Percentiles rank a stretch among this genome's conserved stretches.
phyloP scores from a whole-genome alignment of 2,113 vertebrate species.

The Dascyllus trimaculatus region DNA sequence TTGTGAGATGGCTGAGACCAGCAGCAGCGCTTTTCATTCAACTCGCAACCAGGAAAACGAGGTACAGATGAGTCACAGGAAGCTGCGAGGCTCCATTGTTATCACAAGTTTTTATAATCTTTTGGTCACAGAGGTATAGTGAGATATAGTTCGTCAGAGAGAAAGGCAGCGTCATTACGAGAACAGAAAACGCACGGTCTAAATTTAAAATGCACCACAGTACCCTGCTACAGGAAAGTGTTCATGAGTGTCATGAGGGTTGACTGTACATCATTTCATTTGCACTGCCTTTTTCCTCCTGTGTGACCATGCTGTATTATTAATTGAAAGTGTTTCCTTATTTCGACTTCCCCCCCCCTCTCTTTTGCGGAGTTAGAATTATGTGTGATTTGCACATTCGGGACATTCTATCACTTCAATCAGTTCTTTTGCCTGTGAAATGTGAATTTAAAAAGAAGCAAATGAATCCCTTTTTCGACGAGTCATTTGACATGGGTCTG shows the following conservation, averaged over 20 bases:
- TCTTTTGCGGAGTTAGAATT: background rate
- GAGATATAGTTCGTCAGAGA: slow-evolving; percentile 1
- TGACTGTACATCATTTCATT: slow-evolving; percentile 41
- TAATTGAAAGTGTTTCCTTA: slow-evolving; percentile 47
- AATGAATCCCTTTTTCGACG: slow-evolving; percentile 30
- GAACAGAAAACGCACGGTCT: slow-evolving; percentile 6
- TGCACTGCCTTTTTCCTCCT: slow-evolving; percentile 10
- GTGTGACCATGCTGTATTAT: slow-evolving; percentile 31
- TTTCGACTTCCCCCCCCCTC: background rate
- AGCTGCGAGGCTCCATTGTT: background rate
- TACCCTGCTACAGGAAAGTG: slow-evolving; percentile 1
- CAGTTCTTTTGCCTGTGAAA: slow-evolving; percentile 24
- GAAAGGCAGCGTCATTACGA: background rate
- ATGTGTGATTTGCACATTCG: slow-evolving; percentile 23
- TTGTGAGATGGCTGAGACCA: too few relatives aligned
- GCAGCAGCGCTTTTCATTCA: background rate
- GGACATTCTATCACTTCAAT: slow-evolving; percentile 24
- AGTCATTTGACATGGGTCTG: slow-evolving; percentile 35
- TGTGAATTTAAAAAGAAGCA: slow-evolving; percentile 17
- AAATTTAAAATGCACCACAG: slow-evolving; percentile 27
- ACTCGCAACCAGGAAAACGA: background rate
- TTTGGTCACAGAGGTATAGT: background rate
- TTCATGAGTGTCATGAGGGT: slow-evolving; percentile 9
- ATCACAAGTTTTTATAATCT: background rate
- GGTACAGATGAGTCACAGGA: background rate